A percentile compares a stretch with the other conserved stretches of the same genome.
Evolutionary conservation across 2,797 vertebrate genomes (phyloP).

Genomic region (Agapornis canus): DNA sequence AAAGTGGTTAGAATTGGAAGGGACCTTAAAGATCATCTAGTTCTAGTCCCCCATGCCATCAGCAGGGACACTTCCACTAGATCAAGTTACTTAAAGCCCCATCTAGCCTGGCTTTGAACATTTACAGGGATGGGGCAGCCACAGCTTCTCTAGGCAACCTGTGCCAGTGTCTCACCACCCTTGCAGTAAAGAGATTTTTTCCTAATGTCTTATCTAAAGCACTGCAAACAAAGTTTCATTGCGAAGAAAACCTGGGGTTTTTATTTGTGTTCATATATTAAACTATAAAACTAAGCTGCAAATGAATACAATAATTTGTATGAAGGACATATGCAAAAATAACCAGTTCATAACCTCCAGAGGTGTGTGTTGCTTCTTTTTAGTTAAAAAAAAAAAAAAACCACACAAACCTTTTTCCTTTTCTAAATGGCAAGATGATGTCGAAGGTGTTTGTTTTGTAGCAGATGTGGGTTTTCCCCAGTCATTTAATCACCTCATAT

Average conservation of each 20-base stretch:
- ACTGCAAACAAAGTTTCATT: background rate
- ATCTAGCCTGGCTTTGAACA: background rate
- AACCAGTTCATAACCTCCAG: background rate
- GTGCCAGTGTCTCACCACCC: background rate
- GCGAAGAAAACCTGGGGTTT: background rate
- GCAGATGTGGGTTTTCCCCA: background rate
- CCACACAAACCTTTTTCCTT: background rate
- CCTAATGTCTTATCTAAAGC: background rate
- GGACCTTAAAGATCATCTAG: background rate
- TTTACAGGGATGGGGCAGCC: background rate
- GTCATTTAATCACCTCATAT: background rate
- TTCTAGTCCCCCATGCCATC: background rate
- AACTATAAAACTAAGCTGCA: background rate
- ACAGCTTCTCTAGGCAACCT: background rate
- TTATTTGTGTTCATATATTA: background rate
- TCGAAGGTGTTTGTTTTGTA: background rate
- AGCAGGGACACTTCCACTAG: background rate
- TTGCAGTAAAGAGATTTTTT: background rate
- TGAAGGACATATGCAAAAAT: background rate
- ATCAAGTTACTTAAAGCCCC: background rate
- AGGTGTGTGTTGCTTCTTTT: background rate
- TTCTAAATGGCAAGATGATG: background rate
- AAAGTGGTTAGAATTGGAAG: background rate
- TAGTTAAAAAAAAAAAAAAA: background rate
- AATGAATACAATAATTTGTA: background rate